These are phyloP conservation scores for Petaurus breviceps DNA, from an alignment of 2,113 vertebrate species.

Conservation along the genomic window DNA sequence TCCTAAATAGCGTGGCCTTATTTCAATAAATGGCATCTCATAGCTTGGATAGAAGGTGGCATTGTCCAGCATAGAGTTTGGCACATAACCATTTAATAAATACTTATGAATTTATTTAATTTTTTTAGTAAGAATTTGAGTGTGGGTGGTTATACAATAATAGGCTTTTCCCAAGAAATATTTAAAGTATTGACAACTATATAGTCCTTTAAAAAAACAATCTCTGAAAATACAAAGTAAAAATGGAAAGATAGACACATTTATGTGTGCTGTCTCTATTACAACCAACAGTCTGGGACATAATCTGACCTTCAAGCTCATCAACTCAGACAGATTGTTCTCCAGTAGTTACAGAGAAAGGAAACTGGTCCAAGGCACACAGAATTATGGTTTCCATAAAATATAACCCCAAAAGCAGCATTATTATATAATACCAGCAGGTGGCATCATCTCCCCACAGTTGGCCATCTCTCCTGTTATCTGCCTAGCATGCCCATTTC, in stretches of 20 bases:
- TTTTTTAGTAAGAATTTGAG: neutral
- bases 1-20: neutral
- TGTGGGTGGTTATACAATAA: neutral
- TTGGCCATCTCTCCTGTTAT: neutral
- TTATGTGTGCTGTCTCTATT: neutral
- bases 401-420: neutral
- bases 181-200: constrained; percentile 1
- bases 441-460: constrained; percentile 36
- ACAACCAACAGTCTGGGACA: neutral
- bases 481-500: fast-evolving
- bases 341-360: neutral
- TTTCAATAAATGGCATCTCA: neutral
- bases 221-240: neutral
- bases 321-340: neutral
- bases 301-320: neutral
- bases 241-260: neutral
- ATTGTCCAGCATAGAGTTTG: constrained; percentile 14
- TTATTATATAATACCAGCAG: constrained; percentile 34
- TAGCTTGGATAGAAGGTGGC: neutral
- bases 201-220: neutral
- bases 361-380: neutral
- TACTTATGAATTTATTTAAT: constrained; percentile 6
- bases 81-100: neutral
- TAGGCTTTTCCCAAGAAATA: constrained; percentile 32
- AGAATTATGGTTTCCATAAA: neutral